A percentile compares a stretch with the other conserved stretches of the same genome.
phyloP scores from a whole-genome alignment of 2,113 vertebrate species.

The Columba janthina region DNA sequence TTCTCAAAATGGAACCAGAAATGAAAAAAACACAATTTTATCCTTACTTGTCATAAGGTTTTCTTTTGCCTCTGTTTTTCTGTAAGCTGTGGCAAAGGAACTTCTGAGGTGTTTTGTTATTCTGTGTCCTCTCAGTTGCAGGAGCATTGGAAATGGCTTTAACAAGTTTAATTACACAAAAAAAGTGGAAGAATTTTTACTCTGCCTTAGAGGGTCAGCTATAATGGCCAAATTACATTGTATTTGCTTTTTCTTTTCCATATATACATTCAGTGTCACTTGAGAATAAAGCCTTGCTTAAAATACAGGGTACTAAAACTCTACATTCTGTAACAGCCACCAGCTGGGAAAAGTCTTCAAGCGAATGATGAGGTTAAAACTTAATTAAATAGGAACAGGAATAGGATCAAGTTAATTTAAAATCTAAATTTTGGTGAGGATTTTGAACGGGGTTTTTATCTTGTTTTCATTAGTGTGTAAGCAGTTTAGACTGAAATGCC shows the following conservation, averaged over 20 bases:
- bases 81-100: not conserved
- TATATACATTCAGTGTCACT: not conserved
- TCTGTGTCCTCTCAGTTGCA: not conserved
- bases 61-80: not conserved
- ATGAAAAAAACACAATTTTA: not conserved
- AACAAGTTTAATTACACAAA: not conserved
- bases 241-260: not conserved
- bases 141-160: not conserved
- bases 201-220: not conserved
- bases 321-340: not conserved
- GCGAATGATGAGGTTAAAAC: not conserved
- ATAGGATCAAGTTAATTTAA: not conserved
- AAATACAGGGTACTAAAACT: not conserved
- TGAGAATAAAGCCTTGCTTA: not conserved
- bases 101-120: not conserved
- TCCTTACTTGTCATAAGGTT: not conserved
- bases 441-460: constrained; percentile 10
- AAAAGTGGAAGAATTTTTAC: not conserved
- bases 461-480: not conserved
- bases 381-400: not conserved
- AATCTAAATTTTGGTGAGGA: not conserved
- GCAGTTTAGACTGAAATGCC: constrained; percentile 47
- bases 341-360: not conserved
- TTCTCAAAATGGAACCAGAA: not conserved
- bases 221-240: not conserved